Evolutionary conservation across 1,140 invertebrate species (phyloP).

Genomic region (Matsumurasca onukii): DNA sequence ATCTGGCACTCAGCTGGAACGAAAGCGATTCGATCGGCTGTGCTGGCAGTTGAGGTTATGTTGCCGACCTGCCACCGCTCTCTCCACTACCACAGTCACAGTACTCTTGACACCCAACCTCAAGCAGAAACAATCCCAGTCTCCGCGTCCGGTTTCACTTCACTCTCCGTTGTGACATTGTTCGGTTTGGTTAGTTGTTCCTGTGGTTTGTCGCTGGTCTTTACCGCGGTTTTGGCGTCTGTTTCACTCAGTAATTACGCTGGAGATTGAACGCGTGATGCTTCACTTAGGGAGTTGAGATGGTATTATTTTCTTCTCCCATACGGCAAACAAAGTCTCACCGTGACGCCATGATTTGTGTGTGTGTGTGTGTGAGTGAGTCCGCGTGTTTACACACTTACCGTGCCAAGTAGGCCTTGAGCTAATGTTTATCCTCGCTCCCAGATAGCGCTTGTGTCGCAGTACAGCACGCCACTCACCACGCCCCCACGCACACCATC

Average conservation of each 20-base stretch:
- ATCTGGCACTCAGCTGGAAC: slow-evolving; percentile 15
- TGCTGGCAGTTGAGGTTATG: slow-evolving; percentile 25
- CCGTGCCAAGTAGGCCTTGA: neutral
- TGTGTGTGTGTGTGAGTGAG: neutral
- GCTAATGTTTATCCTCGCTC: neutral
- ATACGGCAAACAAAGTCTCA: no score
- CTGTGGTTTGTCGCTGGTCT: no score
- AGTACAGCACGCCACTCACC: neutral
- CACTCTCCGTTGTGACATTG: neutral
- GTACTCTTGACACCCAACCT: neutral
- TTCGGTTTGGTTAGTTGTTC: no score
- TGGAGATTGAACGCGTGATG: no score
- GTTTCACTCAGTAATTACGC: no score
- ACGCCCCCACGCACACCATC: neutral
- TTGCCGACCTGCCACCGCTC: slow-evolving; percentile 9
- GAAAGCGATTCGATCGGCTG: slow-evolving; percentile 16
- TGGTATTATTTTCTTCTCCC: no score
- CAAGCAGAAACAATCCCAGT: neutral
- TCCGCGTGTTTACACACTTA: neutral
- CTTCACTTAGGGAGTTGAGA: no score
- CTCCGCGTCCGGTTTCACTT: neutral
- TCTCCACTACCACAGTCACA: neutral
- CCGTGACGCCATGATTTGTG: no score
- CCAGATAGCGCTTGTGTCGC: neutral
- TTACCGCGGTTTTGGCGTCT: no score